Evolutionary conservation across 2,888 invertebrate species (phyloP).

Genomic region (Achlya flavicornis): DNA sequence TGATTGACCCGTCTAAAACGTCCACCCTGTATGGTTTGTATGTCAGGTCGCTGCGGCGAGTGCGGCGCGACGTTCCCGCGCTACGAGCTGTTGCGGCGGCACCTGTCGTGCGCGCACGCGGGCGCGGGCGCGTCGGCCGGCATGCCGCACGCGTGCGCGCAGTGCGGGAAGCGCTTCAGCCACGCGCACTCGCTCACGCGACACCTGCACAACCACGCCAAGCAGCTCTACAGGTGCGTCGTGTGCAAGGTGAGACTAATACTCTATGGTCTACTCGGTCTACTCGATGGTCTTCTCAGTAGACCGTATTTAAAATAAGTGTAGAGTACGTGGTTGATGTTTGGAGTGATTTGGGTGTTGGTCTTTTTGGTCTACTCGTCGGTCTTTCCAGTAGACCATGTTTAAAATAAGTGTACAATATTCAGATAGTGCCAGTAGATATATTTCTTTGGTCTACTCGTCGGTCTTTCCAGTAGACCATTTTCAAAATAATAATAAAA

Average conservation of each 20-base stretch:
- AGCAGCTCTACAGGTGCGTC: constrained; percentile 77
- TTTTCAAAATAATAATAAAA: too few relatives aligned
- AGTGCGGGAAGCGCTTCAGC: constrained; percentile 75
- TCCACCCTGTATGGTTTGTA: not conserved
- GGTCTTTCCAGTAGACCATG: too few relatives aligned
- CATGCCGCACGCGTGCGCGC: constrained; percentile 65
- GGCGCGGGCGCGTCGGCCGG: constrained; percentile 14
- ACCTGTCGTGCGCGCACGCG: constrained; percentile 55
- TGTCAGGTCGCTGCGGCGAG: constrained; percentile 58
- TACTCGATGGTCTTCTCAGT: constrained; percentile 6
- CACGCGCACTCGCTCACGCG: constrained; percentile 74
- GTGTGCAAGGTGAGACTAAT: constrained; percentile 66
- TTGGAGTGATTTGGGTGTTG: too few relatives aligned
- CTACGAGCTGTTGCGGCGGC: constrained; percentile 73
- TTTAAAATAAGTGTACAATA: too few relatives aligned
- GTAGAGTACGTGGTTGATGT: too few relatives aligned
- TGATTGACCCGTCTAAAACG: not conserved
- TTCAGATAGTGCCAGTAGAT: too few relatives aligned
- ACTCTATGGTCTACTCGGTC: constrained; percentile 22
- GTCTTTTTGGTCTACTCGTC: constrained; percentile 19
- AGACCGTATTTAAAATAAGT: not conserved
- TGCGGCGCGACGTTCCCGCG: constrained; percentile 70
- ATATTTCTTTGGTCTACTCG: too few relatives aligned
- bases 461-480: too few relatives aligned
- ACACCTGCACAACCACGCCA: constrained; percentile 78